These are phyloP conservation scores for Caenorhabditis imperialis DNA, from an alignment of 2,888 invertebrate species.

Conservation along the genomic window DNA sequence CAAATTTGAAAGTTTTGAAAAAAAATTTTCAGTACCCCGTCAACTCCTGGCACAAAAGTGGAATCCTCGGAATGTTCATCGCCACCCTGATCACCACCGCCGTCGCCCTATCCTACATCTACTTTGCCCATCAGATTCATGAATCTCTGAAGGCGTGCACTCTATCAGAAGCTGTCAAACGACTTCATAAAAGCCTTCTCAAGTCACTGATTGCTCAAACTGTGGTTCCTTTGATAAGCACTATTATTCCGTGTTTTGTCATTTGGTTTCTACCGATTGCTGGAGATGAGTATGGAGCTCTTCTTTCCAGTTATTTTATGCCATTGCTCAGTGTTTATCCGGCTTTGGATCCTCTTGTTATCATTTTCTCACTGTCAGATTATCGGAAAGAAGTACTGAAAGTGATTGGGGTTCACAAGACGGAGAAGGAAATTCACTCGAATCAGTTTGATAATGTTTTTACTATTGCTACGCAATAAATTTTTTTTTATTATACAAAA, in stretches of 20 bases:
- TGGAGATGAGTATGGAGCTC: slow-evolving; percentile 8
- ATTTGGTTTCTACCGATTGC: slow-evolving; percentile 19
- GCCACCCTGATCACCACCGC: neutral
- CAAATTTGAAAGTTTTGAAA: too few relatives aligned
- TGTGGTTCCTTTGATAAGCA: slow-evolving; percentile 8
- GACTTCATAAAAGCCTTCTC: neutral
- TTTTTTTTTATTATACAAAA: too few relatives aligned
- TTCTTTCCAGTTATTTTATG: slow-evolving; percentile 9
- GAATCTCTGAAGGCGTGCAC: slow-evolving; percentile 3
- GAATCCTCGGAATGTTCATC: slow-evolving; percentile 16
- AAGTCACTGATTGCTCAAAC: too few relatives aligned
- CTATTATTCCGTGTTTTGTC: slow-evolving; percentile 26
- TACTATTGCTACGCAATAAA: too few relatives aligned
- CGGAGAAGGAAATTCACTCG: too few relatives aligned
- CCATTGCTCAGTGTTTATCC: slow-evolving; percentile 31
- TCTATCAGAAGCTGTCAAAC: neutral
- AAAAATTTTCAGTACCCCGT: slow-evolving; percentile 20
- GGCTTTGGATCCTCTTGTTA: slow-evolving; percentile 27
- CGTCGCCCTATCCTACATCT: slow-evolving; percentile 7
- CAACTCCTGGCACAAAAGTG: slow-evolving; percentile 3
- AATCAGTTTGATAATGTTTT: too few relatives aligned
- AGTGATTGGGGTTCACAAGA: neutral
- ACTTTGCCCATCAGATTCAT: slow-evolving; percentile 1
- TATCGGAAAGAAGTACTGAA: neutral
- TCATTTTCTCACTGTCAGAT: slow-evolving; percentile 6